Evolutionary conservation across 2,888 invertebrate genomes (phyloP), one percentile per base, ranked within the genome.

Genomic region (Amphipyra tragopoginis): DNA sequence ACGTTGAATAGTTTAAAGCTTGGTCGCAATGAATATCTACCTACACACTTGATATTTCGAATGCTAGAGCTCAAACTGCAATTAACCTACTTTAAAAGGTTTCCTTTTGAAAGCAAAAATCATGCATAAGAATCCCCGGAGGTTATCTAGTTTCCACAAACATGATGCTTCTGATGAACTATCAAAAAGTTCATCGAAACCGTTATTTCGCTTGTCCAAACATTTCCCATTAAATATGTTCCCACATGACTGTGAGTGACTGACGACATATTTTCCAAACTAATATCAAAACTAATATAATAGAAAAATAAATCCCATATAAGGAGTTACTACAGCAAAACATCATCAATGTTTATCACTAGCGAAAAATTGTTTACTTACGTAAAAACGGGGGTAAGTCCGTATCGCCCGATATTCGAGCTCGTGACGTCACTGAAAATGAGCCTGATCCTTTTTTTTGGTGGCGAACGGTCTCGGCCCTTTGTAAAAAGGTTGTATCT

Each of bases 401-500:
- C 42, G 47, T 65, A 65, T 67, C 56, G 34, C 38, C 21, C 38
- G 49, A 59, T 55, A 38, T 73, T 65, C 29, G 38, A 63, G 60
- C 40, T 42, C 38, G 50, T 70, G 77, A 71, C 59, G 54, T 65
- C 71, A 63, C 58, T 11, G n/a, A 65, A 71, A 77, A 70, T 72
- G 64, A 63, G 45, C 49, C 39, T 57, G 74, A 69, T 70, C 72
- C n/a, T n/a, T 75, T 65, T 80, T 79, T 80, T 77, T 70, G 63
- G 67, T 60, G 50, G 64, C 48, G 43, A 65, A 53, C 55, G 65
- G 65, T 76, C 70, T 75, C 52, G 66, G 67, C 52, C 56, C 59
- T 67, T 68, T 72, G 51, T 68, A 72, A 76, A 82, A 84, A 83
- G 79, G 79, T 80, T 81, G 81, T 88, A 83, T 87, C 83, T 86